Base-by-base conservation (phyloP, 2,888 invertebrate species). In the Gandaritis pyraliata region DNA sequence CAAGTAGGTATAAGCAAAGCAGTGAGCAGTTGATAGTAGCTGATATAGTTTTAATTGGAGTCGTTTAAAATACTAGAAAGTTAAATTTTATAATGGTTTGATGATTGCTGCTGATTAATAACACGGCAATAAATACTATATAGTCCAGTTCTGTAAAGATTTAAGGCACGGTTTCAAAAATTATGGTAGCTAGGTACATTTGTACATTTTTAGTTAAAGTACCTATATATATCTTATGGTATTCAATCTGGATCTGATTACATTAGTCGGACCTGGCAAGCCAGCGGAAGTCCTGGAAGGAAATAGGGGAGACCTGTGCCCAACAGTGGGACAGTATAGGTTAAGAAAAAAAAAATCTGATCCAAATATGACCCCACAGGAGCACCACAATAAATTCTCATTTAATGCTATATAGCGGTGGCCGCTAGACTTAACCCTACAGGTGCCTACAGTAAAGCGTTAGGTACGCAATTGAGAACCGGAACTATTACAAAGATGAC, bases 31-130 rank as follows among this genome's bases (percentile, higher is more conserved):
- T 10, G 43, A 10, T 16, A 43, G 43, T 43, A 70, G 70, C 64
- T 76, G 77, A 66, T 78, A 77, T 69, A 79, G 72, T 77, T 79
- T 74, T 77, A 74, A 78, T 78, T 68, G 63, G 65, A 55, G 41
- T 51, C 46, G 43, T 45, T 45, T 49, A 50, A 51, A 45, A 51
- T 51, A 59, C 52, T 41, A 16, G 36, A 18, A 33, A 53, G 36
- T 53, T 68, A 13, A 39, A 46, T 65, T 68, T 61, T 51, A 46
- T 58, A n/a, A 49, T 16, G 30, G 39, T 47, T 47, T 60, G 18
- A 51, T 45, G 36, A 39, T 46, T 33, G 46, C 56, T 11, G 36
- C 45, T 59, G 51, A 49, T 58, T 57, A 57, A 57, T 57, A 50
- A 50, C 29, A 49, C 18, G 12, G 50, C 7, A 51, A 58, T 50